Conservation (phyloP, 2,113 vertebrate genomes). For the Antennarius striatus region DNA sequence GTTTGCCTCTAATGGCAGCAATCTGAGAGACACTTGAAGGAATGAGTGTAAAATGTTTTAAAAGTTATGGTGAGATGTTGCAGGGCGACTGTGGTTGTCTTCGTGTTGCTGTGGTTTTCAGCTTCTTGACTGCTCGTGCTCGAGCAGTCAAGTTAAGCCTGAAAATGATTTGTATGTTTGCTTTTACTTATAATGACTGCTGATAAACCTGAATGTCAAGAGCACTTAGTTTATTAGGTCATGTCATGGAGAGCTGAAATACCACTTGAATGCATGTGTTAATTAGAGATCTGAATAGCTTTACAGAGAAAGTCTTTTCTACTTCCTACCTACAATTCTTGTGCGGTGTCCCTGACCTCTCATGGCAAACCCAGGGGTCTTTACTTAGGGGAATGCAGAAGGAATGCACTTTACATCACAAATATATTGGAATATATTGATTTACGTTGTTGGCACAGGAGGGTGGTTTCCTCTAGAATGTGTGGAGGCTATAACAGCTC, state of each 20-base stretch:
- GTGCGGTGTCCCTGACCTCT: conserved; percentile 76
- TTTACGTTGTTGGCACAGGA: conserved; percentile 43
- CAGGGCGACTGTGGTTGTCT: background rate
- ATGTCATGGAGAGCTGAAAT: conserved; percentile 63
- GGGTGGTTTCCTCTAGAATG: conserved; percentile 48
- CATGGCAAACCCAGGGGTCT: conserved; percentile 42
- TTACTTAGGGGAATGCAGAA: conserved; percentile 56
- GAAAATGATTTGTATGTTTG: conserved; percentile 21
- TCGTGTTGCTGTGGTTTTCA: conserved; percentile 6
- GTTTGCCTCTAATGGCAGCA: conserved; percentile 50
- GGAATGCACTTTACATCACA: conserved; percentile 43
- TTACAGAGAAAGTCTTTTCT: conserved; percentile 53
- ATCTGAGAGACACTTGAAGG: conserved; percentile 24
- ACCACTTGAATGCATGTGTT: conserved; percentile 62
- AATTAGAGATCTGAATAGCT: conserved; percentile 64
- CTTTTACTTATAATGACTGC: conserved; percentile 21
- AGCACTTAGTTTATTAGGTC: conserved; percentile 57
- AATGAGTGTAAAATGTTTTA: conserved; percentile 10
- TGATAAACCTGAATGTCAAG: conserved; percentile 46
- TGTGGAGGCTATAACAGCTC: conserved; percentile 22
- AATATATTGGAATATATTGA: conserved; percentile 71
- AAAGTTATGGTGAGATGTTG: background rate
- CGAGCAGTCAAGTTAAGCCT: conserved; percentile 2
- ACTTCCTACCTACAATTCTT: conserved; percentile 65
- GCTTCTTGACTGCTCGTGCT: conserved; percentile 15